phyloP scores from a whole-genome alignment of 2,797 vertebrate species.

The Pristis pectinata region DNA sequence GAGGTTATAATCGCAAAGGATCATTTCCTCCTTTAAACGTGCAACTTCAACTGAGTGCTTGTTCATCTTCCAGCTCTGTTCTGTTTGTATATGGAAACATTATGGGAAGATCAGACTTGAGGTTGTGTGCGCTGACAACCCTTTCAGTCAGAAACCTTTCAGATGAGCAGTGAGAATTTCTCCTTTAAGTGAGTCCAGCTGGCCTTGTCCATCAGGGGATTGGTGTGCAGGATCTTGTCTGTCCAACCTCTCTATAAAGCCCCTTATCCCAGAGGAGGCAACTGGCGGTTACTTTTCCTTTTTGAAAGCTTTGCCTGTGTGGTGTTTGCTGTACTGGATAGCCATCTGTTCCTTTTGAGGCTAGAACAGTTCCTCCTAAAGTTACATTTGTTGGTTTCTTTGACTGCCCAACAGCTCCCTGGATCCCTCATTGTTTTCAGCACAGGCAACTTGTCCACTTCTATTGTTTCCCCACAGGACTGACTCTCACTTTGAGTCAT shows the following conservation, averaged over 20 bases:
- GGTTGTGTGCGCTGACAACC: not conserved
- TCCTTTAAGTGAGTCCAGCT: constrained; percentile 9
- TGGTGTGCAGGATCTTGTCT: constrained; percentile 9
- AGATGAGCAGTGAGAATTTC: not conserved
- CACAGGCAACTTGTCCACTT: not conserved
- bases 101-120: not conserved
- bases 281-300: not conserved
- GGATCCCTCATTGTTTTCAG: not conserved
- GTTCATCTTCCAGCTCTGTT: not conserved
- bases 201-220: not conserved
- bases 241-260: not conserved
- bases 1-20: not conserved
- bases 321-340: not conserved
- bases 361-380: not conserved
- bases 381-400: not conserved
- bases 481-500: not conserved
- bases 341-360: not conserved
- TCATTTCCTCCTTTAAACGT: not conserved
- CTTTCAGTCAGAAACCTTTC: not conserved
- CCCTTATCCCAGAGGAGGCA: not conserved
- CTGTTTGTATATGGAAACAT: not conserved
- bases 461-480: not conserved
- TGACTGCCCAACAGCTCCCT: too few relatives aligned
- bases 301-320: not conserved
- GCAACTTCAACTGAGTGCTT: not conserved